phyloP scores from a whole-genome alignment of 2,888 invertebrate genomes.

The Drosophila robusta region DNA sequence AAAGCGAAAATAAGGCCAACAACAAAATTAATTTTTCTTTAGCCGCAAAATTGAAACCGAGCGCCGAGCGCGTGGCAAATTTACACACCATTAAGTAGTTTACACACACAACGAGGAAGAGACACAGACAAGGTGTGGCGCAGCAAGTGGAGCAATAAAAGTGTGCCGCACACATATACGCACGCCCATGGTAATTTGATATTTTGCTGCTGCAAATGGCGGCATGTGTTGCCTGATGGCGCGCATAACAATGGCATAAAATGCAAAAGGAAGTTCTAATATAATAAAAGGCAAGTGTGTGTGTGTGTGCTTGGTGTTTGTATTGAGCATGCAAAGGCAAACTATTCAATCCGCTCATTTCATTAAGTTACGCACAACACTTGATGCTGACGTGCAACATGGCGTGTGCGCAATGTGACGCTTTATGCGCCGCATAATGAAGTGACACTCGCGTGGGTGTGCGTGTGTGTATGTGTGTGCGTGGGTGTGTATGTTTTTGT shows the following conservation, averaged over 20 bases:
- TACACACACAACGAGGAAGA: slow-evolving; percentile 50
- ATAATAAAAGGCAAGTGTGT: slow-evolving; percentile 63
- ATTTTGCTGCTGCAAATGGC: slow-evolving; percentile 65
- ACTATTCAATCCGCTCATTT: slow-evolving; percentile 81
- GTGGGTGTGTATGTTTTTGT: slow-evolving; percentile 39
- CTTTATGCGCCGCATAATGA: slow-evolving; percentile 76
- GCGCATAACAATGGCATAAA: slow-evolving; percentile 51
- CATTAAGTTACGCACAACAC: slow-evolving; percentile 74
- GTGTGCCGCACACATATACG: slow-evolving; percentile 34
- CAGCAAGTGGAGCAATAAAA: slow-evolving; percentile 64
- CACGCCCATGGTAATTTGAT: slow-evolving; percentile 65
- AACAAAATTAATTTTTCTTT: slow-evolving; percentile 73
- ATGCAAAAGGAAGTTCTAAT: slow-evolving; percentile 60
- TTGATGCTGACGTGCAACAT: slow-evolving; percentile 57
- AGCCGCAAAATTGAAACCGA: slow-evolving; percentile 78
- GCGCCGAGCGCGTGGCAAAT: slow-evolving; percentile 69
- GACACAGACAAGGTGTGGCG: slow-evolving; percentile 56
- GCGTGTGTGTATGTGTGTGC: slow-evolving; percentile 26
- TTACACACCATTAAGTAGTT: slow-evolving; percentile 84
- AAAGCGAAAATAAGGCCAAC: slow-evolving; percentile 43
- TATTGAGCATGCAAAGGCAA: slow-evolving; percentile 39
- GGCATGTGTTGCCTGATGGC: slow-evolving; percentile 69
- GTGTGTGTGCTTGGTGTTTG: slow-evolving; percentile 5
- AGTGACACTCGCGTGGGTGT: slow-evolving; percentile 58
- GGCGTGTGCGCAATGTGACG: slow-evolving; percentile 70